Evolutionary conservation across 2,888 invertebrate species (phyloP).

Genomic region (Latrodectus hesperus): DNA sequence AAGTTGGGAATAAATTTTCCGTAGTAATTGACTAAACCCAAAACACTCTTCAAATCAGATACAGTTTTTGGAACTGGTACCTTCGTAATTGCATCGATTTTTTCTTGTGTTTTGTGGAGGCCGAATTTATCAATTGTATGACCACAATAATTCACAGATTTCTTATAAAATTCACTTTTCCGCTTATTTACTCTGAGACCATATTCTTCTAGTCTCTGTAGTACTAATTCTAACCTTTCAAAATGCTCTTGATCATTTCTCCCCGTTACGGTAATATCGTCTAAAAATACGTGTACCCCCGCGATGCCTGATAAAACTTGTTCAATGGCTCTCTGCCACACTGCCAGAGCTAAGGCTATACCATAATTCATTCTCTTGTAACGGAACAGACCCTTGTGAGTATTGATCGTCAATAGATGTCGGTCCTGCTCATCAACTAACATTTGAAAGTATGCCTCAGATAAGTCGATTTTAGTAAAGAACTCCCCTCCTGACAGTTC

Average conservation of each 20-base stretch:
- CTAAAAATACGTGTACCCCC: no score
- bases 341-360: no score
- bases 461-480: conserved; percentile 74
- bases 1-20: conserved; percentile 47
- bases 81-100: conserved; percentile 39
- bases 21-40: conserved; percentile 22
- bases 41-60: conserved; percentile 32
- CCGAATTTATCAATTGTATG: conserved; percentile 36
- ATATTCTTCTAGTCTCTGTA: no score
- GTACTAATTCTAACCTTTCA: no score
- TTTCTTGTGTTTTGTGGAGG: conserved; percentile 34
- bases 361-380: no score
- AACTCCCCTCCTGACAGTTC: conserved; percentile 71
- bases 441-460: conserved; percentile 74
- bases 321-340: no score
- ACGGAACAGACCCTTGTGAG: conserved; percentile 71
- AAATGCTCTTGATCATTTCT: no score
- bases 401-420: conserved; percentile 72
- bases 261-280: no score
- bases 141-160: conserved; percentile 42
- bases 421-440: conserved; percentile 72
- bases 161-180: no score
- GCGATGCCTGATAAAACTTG: no score
- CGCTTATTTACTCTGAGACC: no score
- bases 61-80: conserved; percentile 33